Percentiles rank a stretch among this genome's conserved stretches.
Evolutionary conservation across 2,797 vertebrate genomes (phyloP).

Genomic region (Novumbra hubbsi): DNA sequence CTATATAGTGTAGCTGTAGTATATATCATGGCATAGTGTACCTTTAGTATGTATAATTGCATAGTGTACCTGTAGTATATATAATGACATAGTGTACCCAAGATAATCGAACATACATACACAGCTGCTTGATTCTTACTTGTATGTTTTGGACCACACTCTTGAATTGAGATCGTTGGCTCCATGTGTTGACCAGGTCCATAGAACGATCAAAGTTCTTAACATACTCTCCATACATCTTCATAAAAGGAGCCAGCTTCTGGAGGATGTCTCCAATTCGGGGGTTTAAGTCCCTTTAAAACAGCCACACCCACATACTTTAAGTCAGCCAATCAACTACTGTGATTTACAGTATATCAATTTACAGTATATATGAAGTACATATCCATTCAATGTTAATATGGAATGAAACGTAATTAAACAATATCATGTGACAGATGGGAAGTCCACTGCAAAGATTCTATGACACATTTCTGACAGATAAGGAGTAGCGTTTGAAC

Average conservation of each 20-base stretch:
- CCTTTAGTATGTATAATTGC: no score
- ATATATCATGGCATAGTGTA: no score
- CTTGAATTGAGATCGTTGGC: conserved; percentile 87
- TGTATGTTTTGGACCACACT: conserved; percentile 89
- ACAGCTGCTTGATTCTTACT: conserved; percentile 59
- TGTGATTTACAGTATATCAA: not conserved
- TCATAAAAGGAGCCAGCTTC: conserved; percentile 96
- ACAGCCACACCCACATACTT: not conserved
- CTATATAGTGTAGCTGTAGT: no score
- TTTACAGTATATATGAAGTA: not conserved
- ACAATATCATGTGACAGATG: conserved; percentile 23
- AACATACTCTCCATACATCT: conserved; percentile 98
- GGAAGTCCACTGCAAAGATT: conserved; percentile 32
- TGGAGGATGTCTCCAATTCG: conserved; percentile 95
- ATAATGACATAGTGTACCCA: not conserved
- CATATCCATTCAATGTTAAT: not conserved
- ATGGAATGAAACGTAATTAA: no score
- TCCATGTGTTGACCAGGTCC: conserved; percentile 92
- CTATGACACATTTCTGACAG: conserved; percentile 38
- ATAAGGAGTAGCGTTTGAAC: conserved; percentile 40
- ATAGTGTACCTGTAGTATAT: no score
- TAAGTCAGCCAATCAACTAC: no score
- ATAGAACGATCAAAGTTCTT: conserved; percentile 97
- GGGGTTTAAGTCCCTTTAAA: conserved; percentile 84
- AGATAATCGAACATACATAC: conserved; percentile 19